These are phyloP conservation scores for Myotis daubentonii DNA, from an alignment of 2,797 vertebrate genomes.

Conservation along the genomic window DNA sequence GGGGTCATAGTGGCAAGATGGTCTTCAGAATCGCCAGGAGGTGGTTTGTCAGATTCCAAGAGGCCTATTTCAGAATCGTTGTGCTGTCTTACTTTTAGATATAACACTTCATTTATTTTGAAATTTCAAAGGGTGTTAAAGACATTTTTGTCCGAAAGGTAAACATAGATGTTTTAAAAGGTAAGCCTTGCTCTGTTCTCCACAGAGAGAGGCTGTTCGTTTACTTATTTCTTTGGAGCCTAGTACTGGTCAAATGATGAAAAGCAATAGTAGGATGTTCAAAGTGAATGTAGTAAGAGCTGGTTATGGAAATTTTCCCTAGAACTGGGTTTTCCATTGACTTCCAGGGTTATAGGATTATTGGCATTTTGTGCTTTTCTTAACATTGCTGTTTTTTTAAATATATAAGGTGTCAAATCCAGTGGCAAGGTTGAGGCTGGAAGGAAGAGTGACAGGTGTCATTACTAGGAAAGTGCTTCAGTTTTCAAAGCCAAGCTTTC, in stretches of 20 bases:
- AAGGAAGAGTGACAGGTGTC: neutral
- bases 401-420: neutral
- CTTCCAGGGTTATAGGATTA: neutral
- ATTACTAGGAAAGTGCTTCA: too few relatives aligned
- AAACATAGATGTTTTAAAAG: neutral
- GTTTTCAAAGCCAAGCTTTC: neutral
- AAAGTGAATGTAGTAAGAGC: neutral
- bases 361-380: neutral
- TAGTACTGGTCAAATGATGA: neutral
- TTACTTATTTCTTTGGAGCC: neutral
- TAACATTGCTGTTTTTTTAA: neutral
- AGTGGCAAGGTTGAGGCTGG: neutral
- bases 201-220: neutral
- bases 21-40: neutral
- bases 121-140: slow-evolving; percentile 1
- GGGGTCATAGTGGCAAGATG: neutral
- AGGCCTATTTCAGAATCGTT: neutral
- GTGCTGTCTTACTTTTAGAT: neutral
- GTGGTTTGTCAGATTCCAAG: neutral
- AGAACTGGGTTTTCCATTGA: neutral
- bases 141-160: slow-evolving; percentile 6
- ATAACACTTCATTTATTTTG: slow-evolving; percentile 1
- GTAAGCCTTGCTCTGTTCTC: neutral
- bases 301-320: neutral
- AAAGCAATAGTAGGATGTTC: neutral